phyloP scores from a whole-genome alignment of 2,888 invertebrate species.

The Candidula unifasciata region DNA sequence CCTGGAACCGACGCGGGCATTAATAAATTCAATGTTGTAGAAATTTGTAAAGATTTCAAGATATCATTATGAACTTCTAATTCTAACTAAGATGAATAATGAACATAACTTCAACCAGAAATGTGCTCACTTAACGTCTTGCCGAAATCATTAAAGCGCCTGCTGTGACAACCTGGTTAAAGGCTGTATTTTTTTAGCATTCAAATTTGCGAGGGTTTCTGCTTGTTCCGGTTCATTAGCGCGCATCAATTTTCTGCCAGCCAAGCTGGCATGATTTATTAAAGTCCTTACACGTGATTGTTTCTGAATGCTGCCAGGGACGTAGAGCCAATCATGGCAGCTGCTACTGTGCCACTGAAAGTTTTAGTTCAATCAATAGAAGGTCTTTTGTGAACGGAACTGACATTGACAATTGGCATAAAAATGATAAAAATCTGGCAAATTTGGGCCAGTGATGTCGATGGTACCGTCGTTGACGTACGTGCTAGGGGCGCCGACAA shows the following conservation, averaged over 20 bases:
- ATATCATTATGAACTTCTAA: too few relatives aligned
- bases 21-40: too few relatives aligned
- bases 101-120: background rate
- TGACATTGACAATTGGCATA: too few relatives aligned
- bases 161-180: background rate
- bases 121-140: background rate
- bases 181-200: slow-evolving; percentile 11
- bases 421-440: too few relatives aligned
- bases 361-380: too few relatives aligned
- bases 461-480: too few relatives aligned
- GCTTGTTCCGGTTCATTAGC: slow-evolving; percentile 14
- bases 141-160: background rate
- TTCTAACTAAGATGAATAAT: too few relatives aligned
- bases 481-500: too few relatives aligned
- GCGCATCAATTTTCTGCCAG: background rate
- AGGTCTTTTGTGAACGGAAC: too few relatives aligned
- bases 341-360: background rate
- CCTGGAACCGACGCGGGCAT: too few relatives aligned
- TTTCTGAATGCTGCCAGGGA: background rate
- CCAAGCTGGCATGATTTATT: slow-evolving; percentile 6
- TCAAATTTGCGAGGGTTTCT: background rate
- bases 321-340: background rate
- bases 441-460: too few relatives aligned
- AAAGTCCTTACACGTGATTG: background rate
- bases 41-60: too few relatives aligned